Evolutionary conservation across 53 echinoderm and acorn worm genomes (phyloP).

Genomic region (Antedon mediterranea): DNA sequence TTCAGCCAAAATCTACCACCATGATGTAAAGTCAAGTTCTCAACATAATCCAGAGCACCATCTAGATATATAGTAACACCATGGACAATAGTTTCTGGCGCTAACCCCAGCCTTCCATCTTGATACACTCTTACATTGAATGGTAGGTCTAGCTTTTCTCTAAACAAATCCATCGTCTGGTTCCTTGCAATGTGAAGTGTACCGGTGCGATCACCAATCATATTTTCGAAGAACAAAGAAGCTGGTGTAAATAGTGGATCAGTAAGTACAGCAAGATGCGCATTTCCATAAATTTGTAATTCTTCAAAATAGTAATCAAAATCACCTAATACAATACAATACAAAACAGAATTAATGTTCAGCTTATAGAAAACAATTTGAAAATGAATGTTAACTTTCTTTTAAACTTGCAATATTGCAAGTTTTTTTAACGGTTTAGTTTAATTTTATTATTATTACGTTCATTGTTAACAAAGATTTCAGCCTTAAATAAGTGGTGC

Average conservation of each 20-base stretch:
- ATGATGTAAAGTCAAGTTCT: slow-evolving; percentile 50
- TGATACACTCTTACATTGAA: slow-evolving; percentile 64
- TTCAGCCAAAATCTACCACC: slow-evolving; percentile 63
- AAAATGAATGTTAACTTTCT: too few relatives aligned
- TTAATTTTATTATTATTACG: neutral
- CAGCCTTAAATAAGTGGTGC: too few relatives aligned
- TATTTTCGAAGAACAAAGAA: slow-evolving; percentile 66
- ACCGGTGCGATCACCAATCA: slow-evolving; percentile 80
- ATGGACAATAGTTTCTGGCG: slow-evolving; percentile 52
- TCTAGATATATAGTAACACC: slow-evolving; percentile 60
- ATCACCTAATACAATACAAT: too few relatives aligned
- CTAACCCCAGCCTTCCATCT: slow-evolving; percentile 58
- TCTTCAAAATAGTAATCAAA: slow-evolving; percentile 77
- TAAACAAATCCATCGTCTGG: slow-evolving; percentile 60
- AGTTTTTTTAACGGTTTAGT: neutral
- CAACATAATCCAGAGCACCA: slow-evolving; percentile 40
- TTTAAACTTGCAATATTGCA: too few relatives aligned
- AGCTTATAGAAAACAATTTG: neutral
- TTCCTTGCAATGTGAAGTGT: slow-evolving; percentile 56
- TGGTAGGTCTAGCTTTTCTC: slow-evolving; percentile 52
- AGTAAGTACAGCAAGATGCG: slow-evolving; percentile 61
- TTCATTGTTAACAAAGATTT: neutral
- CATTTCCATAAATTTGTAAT: slow-evolving; percentile 60
- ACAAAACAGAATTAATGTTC: neutral
- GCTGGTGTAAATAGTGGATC: slow-evolving; percentile 40